Percentiles rank a stretch among this genome's conserved stretches.
phyloP scores from a whole-genome alignment of 2,113 vertebrate genomes.

The Megalops atlanticus region DNA sequence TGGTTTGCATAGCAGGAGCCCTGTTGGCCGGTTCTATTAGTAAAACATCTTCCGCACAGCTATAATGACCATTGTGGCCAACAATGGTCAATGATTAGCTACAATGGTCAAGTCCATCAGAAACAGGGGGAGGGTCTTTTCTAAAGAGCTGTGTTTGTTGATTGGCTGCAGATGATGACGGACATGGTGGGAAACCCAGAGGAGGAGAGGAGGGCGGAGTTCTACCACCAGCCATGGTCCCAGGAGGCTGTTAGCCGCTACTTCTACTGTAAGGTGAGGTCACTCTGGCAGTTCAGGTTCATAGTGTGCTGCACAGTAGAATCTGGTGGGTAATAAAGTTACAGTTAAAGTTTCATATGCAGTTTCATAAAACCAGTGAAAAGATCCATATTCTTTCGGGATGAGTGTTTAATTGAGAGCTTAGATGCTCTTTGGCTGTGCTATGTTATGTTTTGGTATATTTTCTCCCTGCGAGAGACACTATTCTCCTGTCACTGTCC shows the following conservation, averaged over 20 bases:
- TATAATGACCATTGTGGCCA: too few relatives aligned
- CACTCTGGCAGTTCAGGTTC: not conserved
- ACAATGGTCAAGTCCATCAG: not conserved
- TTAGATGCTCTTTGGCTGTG: too few relatives aligned
- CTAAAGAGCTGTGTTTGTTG: conserved; percentile 13
- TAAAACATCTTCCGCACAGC: not conserved
- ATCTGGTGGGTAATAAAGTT: too few relatives aligned
- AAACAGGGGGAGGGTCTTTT: not conserved
- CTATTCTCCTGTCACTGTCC: conserved; percentile 18
- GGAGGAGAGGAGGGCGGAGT: conserved; percentile 90
- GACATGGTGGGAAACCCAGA: conserved; percentile 96
- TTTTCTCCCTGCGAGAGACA: not conserved
- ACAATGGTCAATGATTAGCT: not conserved
- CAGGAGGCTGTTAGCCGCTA: conserved; percentile 98
- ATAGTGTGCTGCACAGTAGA: not conserved
- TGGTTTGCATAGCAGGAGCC: too few relatives aligned
- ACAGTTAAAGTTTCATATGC: too few relatives aligned
- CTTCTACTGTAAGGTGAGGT: conserved; percentile 95
- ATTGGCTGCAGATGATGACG: conserved; percentile 85
- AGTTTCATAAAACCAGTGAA: not conserved
- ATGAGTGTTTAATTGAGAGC: not conserved
- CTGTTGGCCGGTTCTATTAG: not conserved
- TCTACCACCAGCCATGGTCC: conserved; percentile 97
- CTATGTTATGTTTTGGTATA: not conserved
- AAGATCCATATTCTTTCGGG: not conserved